Evolutionary conservation across 2,888 invertebrate genomes (phyloP).

Genomic region (Drosophila demipolita): DNA sequence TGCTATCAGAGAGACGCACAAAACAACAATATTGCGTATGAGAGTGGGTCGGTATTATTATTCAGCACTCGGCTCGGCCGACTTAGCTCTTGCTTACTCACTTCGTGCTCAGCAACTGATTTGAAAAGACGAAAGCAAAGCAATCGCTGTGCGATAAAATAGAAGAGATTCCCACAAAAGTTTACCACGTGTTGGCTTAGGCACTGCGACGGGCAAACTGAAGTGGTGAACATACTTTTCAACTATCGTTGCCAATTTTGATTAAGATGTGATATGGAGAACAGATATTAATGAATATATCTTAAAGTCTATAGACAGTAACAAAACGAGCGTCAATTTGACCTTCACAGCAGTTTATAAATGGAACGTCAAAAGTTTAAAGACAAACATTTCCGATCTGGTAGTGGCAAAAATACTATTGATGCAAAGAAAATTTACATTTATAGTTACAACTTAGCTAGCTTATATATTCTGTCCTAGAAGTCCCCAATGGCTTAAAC

Average conservation of each 20-base stretch:
- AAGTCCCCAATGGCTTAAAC: slow-evolving; percentile 10
- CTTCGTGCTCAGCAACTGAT: slow-evolving; percentile 42
- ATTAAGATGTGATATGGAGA: not conserved
- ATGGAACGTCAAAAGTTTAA: not conserved
- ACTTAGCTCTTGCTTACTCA: slow-evolving; percentile 22
- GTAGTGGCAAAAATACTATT: too few relatives aligned
- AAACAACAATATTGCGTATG: slow-evolving; percentile 16
- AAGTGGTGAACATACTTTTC: slow-evolving; percentile 32
- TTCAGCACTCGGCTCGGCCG: slow-evolving; percentile 20
- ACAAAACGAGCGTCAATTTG: not conserved
- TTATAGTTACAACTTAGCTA: not conserved
- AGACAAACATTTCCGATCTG: not conserved
- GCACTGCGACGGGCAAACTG: slow-evolving; percentile 15
- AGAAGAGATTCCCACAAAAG: slow-evolving; percentile 38
- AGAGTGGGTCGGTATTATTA: slow-evolving; percentile 4
- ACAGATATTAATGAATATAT: not conserved
- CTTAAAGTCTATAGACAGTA: not conserved
- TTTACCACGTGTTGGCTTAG: slow-evolving; percentile 38
- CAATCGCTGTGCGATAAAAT: slow-evolving; percentile 16
- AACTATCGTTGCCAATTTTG: not conserved
- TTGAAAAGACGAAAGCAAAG: slow-evolving; percentile 10
- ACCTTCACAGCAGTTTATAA: not conserved
- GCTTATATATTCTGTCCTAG: not conserved
- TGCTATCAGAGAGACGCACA: slow-evolving; percentile 39
- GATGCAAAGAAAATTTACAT: not conserved